phyloP scores from a whole-genome alignment of 2,888 invertebrate genomes.

The Amblyteles armatorius region DNA sequence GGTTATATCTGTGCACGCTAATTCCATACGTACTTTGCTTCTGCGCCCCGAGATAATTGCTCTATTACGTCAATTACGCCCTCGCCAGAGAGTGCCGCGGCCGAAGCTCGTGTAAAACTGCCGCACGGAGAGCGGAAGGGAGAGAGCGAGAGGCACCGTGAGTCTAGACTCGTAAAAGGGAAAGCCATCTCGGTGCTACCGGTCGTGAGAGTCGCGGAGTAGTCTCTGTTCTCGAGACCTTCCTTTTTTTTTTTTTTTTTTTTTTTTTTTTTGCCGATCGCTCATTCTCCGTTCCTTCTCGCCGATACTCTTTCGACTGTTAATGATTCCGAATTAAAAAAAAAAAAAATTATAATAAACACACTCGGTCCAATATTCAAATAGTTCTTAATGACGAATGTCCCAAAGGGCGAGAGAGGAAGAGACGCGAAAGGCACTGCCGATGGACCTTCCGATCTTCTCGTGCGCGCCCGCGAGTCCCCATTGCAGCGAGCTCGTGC shows the following conservation, averaged over 20 bases:
- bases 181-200: slow-evolving; percentile 56
- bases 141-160: slow-evolving; percentile 40
- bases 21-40: slow-evolving; percentile 62
- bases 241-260: slow-evolving; percentile 43
- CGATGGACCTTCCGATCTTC: slow-evolving; percentile 22
- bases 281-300: slow-evolving; percentile 45
- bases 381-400: slow-evolving; percentile 51
- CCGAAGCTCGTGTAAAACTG: slow-evolving; percentile 42
- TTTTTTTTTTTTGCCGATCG: slow-evolving; percentile 21
- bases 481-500: background rate
- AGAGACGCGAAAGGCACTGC: background rate
- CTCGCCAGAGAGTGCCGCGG: slow-evolving; percentile 66
- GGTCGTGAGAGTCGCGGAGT: slow-evolving; percentile 45
- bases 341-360: background rate
- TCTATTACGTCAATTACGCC: slow-evolving; percentile 75
- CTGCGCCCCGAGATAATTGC: slow-evolving; percentile 75
- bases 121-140: slow-evolving; percentile 8
- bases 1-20: slow-evolving; percentile 44
- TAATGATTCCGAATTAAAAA: slow-evolving; percentile 22
- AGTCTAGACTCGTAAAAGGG: slow-evolving; percentile 59
- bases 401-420: slow-evolving; percentile 1
- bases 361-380: slow-evolving; percentile 1
- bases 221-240: slow-evolving; percentile 52
- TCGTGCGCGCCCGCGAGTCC: background rate
- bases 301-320: slow-evolving; percentile 53